Evolutionary conservation across 2,797 vertebrate genomes (phyloP), one percentile per base, ranked within the genome.

Genomic region (Syngnathus rostellatus): DNA sequence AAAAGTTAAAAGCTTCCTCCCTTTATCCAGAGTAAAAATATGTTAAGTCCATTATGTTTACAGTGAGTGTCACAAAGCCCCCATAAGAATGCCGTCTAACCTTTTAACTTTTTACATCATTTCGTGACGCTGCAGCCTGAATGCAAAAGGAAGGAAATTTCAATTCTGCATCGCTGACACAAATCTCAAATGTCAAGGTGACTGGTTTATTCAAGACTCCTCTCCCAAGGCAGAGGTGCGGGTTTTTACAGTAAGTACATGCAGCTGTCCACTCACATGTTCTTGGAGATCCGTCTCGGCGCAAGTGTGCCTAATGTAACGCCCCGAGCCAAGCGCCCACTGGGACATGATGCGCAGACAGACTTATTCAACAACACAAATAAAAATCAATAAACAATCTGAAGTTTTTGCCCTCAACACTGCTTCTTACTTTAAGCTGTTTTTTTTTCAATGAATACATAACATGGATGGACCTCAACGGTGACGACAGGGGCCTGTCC

Each of bases 301-400:
- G 73, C 70, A 74, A 67, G 77, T 81, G 83, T 76, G 79, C 50
- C 72, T 76, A 82, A 85, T 78, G 74, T 80, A 61, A 81, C 53
- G 80, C 76, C 73, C 72, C 62, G 72, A 74, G 72, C 66, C 45
- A 72, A 77, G 71, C 73, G 85, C 88, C 93, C 90, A 79, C 70
- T 73, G 91, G 92, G 94, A 92, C 90, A 84, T 77, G 88, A 89
- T 86, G 84, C 84, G 85, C 90, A 94, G 91, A 92, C 92, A 92
- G 92, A 95, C 93, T 93, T 93, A 93, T 93, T 94, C 93, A 94
- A 94, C 92, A 92, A 92, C 92, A 94, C 93, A 97, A 96, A 98
- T 97, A 94, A 97, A 98, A 99, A 99, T 99, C 95, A 98, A 97
- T 98, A 99, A 97, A 97, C 95, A 98, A 99, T 99, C 93, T 98